Evolutionary conservation across 2,113 vertebrate genomes (phyloP), one percentile per base, ranked within the genome.

Genomic region (Recurvirostra avosetta): DNA sequence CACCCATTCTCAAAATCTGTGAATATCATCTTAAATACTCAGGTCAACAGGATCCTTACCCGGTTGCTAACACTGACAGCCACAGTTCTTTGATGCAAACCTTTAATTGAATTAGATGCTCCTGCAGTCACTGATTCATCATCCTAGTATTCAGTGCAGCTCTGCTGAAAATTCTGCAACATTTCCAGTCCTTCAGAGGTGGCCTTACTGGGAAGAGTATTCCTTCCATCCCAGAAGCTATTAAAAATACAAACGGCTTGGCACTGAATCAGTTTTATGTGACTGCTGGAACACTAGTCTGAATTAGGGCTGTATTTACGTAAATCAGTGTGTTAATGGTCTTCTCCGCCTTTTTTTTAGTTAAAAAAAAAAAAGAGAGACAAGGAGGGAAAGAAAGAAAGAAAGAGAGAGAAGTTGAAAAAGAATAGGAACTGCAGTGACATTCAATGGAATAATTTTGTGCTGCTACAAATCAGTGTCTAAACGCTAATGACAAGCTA

Each of bases 81-180:
- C 66, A 70, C 87, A 56, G 56, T 90, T 90, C 77, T 88, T 94
- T 90, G 75, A 95, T 75, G 90, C n/a, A 41, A 34, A 94, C 25
- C 40, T 94, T 96, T 96, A 97, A 97, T 96, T 96, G 85, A 93
- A 95, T 97, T 97, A 91, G 91, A 76, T 26, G 38, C 19, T 95
- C 75, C 77, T 90, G 59, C 30, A 95, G 61, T 94, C 95, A 94
- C 41, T 66, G 89, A 96, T 75, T 81, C 47, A 88, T 95, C 88
- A 74, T 93, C 87, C 45, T 74, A 45, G 62, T 77, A 89, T 92
- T 97, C 81, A 73, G 30, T 38, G 67, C 67, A 94, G 62, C 62
- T 72, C 40, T 50, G 63, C 76, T 36, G 82, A 96, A 96, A 96
- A 96, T 95, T 76, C 59, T 76, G 70, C 58, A 86, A 36, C 3